Base-by-base conservation (phyloP, 2,888 invertebrate species). In the Reticulitermes lucifugus region DNA sequence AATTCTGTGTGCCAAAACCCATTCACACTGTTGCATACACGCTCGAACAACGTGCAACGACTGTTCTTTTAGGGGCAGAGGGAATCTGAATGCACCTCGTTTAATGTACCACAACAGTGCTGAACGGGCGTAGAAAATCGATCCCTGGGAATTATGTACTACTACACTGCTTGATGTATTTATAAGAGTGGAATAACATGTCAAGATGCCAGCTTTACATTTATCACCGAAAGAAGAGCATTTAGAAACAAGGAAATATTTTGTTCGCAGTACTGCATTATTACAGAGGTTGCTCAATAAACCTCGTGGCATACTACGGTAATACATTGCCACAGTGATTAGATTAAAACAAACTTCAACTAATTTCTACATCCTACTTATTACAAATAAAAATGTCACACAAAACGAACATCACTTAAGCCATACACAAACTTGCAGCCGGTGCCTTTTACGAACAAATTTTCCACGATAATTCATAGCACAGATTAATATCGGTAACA, bases 1-100 rank as follows among this genome's bases (percentile, higher is more conserved):
- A 0, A 94, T 90, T 60, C 94, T 91, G 88, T 94, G 94, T 0
- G 94, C 95, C 75, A 90, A 82, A n/a, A 89, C 88, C 87, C 88
- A 89, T 87, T 89, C 89, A 80, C 89, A 89, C 79, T 89, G 89
- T 35, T 91, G 91, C 10, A 91, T 90, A 93, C 93, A 93, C 85
- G 92, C 90, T 87, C 91, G 91, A 73, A 93, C 89, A 4, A 93
- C 91, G 84, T 91, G 91, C 73, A 91, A 90, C 6, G 92, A 92
- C 85, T 92, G 91, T 87, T 90, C 90, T 88, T 92, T 92, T 41
- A 93, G 89, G 86, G 90, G 88, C 84, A 77, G 70, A 21, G 85
- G 87, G 41, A 87, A 79, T 41, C 71, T 84, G 25, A 35, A 41
- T 10, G 85, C 70, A n/a, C 84, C 80, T 82, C 79, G 71, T 55